These are phyloP conservation scores for Eriocheir sinensis DNA, from an alignment of 1,140 invertebrate species.

Conservation along the genomic window DNA sequence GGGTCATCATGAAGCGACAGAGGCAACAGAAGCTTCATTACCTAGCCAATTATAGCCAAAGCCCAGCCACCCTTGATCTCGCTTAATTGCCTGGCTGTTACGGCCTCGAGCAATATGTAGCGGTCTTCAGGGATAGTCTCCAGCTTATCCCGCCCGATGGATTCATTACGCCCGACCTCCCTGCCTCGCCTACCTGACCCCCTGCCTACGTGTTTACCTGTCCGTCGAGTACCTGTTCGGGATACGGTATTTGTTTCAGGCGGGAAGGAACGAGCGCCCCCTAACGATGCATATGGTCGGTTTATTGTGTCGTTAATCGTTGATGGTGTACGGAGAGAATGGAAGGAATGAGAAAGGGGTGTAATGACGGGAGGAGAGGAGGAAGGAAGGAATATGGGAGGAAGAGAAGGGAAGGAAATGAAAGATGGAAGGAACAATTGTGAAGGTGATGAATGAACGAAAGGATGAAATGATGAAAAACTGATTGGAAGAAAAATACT, in stretches of 20 bases:
- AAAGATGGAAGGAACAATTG: too few relatives aligned
- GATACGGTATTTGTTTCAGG: too few relatives aligned
- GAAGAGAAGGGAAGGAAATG: neutral
- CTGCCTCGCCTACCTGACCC: neutral
- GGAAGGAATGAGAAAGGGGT: neutral
- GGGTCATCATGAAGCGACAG: slow-evolving; percentile 30
- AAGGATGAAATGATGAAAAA: too few relatives aligned
- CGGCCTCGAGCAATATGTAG: slow-evolving; percentile 19
- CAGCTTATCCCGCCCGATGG: neutral
- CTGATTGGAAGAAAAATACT: too few relatives aligned
- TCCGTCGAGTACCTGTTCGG: too few relatives aligned
- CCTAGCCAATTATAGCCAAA: slow-evolving; percentile 53
- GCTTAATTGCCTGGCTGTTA: slow-evolving; percentile 52
- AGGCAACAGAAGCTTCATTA: slow-evolving; percentile 38
- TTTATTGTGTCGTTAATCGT: neutral
- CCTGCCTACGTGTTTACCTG: too few relatives aligned
- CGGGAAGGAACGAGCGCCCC: neutral
- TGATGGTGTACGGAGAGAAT: neutral
- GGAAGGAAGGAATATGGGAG: neutral
- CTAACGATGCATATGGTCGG: neutral
- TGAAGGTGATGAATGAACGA: too few relatives aligned
- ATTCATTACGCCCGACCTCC: neutral
- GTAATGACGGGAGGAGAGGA: neutral
- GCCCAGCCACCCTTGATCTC: slow-evolving; percentile 54
- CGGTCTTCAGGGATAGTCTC: neutral